Conservation (phyloP, 2,797 vertebrate species). For the Carapus acus region DNA sequence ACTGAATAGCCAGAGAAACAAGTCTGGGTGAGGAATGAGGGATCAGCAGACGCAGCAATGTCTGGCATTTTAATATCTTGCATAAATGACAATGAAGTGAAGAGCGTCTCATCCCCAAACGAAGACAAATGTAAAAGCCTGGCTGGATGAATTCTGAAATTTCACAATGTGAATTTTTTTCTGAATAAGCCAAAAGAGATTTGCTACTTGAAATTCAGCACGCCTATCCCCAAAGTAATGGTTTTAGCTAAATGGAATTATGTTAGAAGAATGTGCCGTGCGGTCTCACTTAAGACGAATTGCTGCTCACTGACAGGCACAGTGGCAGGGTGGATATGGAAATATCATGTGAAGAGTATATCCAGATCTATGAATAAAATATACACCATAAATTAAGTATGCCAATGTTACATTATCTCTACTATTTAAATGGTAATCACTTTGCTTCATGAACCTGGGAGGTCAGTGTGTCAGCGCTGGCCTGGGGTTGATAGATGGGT, state of each 20-base stretch:
- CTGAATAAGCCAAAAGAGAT: slow-evolving; percentile 11
- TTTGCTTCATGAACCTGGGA: slow-evolving; percentile 40
- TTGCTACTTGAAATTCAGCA: slow-evolving; percentile 32
- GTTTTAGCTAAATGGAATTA: slow-evolving; percentile 36
- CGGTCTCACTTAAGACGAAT: slow-evolving; percentile 19
- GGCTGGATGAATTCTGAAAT: slow-evolving; percentile 33
- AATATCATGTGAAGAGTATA: slow-evolving; percentile 17
- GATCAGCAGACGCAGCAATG: slow-evolving; percentile 38
- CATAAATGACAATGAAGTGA: too few species aligned
- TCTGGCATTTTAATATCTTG: neutral
- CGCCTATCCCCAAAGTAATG: slow-evolving; percentile 23
- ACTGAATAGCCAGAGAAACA: slow-evolving; percentile 35
- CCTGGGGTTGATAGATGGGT: slow-evolving; percentile 17
- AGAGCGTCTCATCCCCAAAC: too few species aligned
- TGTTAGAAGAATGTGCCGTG: slow-evolving; percentile 15
- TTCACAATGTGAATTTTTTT: neutral
- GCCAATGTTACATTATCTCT: slow-evolving; percentile 27
- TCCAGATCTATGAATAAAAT: slow-evolving; percentile 37
- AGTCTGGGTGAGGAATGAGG: slow-evolving; percentile 32
- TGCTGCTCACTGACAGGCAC: slow-evolving; percentile 15
- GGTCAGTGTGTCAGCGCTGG: slow-evolving; percentile 30
- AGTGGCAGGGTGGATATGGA: slow-evolving; percentile 13
- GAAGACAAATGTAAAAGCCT: slow-evolving; percentile 26
- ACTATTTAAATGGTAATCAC: slow-evolving; percentile 33
- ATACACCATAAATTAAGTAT: slow-evolving; percentile 34